Percentiles rank a stretch among this genome's conserved stretches.
These are phyloP conservation scores for Macrochelys suwanniensis DNA, from an alignment of 2,797 vertebrate species.

Conservation along the genomic window DNA sequence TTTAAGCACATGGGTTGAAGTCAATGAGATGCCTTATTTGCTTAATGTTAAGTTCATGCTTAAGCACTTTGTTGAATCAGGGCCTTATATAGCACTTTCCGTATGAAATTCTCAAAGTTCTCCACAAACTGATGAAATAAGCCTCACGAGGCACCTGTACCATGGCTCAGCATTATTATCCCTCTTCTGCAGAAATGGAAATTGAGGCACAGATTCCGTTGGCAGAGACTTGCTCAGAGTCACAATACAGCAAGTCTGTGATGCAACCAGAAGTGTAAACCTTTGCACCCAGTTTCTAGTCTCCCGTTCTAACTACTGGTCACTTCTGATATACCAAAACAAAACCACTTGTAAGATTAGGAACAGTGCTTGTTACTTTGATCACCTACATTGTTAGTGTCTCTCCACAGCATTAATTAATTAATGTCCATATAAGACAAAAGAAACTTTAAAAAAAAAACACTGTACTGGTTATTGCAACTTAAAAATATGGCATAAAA, in stretches of 20 bases:
- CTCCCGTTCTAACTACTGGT: neutral
- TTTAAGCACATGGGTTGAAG: accelerated
- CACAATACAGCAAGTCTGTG: neutral
- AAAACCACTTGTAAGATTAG: neutral
- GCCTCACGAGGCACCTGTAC: accelerated
- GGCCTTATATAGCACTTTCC: neutral
- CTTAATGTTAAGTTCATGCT: neutral
- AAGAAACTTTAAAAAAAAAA: neutral
- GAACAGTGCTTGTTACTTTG: neutral
- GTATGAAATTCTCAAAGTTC: accelerated
- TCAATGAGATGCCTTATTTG: neutral
- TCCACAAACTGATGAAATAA: neutral
- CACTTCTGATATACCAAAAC: too few relatives aligned
- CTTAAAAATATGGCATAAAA: neutral
- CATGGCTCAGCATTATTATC: accelerated
- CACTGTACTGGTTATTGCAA: neutral
- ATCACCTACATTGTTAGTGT: neutral
- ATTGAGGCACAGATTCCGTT: neutral
- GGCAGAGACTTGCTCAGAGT: neutral
- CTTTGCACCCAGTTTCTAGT: neutral
- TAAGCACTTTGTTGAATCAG: neutral
- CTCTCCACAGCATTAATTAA: neutral
- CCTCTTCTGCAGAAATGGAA: accelerated
- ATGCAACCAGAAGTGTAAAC: neutral
- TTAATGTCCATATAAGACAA: neutral